These are phyloP conservation scores for Oryzias javanicus DNA, from an alignment of 2,113 vertebrate species.

Conservation along the genomic window DNA sequence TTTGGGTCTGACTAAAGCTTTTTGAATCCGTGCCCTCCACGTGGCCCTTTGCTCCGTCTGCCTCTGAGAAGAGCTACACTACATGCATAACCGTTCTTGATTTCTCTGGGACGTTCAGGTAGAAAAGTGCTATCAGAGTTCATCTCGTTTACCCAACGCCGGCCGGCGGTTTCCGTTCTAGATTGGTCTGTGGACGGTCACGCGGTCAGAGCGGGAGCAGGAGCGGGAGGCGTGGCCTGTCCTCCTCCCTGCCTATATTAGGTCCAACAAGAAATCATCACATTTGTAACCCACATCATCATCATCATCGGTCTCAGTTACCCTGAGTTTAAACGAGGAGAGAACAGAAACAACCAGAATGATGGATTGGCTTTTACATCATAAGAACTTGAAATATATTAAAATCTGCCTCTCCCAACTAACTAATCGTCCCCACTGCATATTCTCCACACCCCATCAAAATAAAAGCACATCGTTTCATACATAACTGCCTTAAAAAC, in stretches of 20 bases:
- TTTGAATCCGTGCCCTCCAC: constrained; percentile 27
- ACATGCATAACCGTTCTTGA: constrained; percentile 46
- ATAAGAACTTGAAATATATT: constrained; percentile 77
- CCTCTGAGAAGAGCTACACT: constrained; percentile 56
- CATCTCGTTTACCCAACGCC: constrained; percentile 20
- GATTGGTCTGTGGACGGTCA: constrained; percentile 40
- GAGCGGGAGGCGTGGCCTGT: constrained; percentile 26
- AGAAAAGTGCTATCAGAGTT: constrained; percentile 75
- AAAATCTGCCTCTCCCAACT: constrained; percentile 66
- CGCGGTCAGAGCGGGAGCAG: constrained; percentile 28
- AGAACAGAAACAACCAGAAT: constrained; percentile 60
- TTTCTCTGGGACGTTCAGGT: constrained; percentile 33
- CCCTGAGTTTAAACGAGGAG: constrained; percentile 76
- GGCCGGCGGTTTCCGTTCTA: constrained; percentile 32
- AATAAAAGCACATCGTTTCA: constrained; percentile 71
- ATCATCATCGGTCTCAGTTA: constrained; percentile 69
- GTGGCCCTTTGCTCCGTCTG: constrained; percentile 14
- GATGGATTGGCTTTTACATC: constrained; percentile 68
- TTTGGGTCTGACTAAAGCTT: constrained; percentile 76
- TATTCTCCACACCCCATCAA: constrained; percentile 34
- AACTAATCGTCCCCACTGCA: constrained; percentile 54
- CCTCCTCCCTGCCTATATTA: constrained; percentile 64
- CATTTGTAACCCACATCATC: constrained; percentile 61
- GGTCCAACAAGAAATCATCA: constrained; percentile 68
- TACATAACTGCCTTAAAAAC: constrained; percentile 68